Evolutionary conservation across 2,113 vertebrate species (phyloP).

Genomic region (Lagopus leucura): DNA sequence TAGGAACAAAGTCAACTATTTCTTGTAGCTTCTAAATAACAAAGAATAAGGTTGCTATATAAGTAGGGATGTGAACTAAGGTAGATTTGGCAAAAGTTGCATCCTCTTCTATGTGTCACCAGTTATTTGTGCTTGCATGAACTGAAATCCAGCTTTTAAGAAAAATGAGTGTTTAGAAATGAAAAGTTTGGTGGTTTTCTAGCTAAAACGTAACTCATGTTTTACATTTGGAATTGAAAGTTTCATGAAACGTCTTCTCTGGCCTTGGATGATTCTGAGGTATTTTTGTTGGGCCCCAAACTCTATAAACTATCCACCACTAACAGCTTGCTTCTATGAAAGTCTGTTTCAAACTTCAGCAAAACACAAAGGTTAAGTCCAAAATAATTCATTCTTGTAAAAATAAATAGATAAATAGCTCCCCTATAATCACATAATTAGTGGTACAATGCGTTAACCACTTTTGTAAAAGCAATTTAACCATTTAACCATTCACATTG

Average conservation of each 20-base stretch:
- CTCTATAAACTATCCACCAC: slow-evolving; percentile 65
- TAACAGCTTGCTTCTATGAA: slow-evolving; percentile 62
- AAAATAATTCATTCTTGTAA: slow-evolving; percentile 67
- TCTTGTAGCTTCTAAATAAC: neutral
- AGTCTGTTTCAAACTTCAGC: slow-evolving; percentile 41
- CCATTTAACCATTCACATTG: slow-evolving; percentile 29
- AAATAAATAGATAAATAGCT: slow-evolving; percentile 70
- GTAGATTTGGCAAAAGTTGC: neutral
- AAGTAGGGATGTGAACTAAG: neutral
- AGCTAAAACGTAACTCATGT: neutral
- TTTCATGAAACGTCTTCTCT: slow-evolving; percentile 54
- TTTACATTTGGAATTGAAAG: slow-evolving; percentile 25
- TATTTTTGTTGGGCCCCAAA: slow-evolving; percentile 72
- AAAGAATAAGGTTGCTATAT: neutral
- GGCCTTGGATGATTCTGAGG: slow-evolving; percentile 54
- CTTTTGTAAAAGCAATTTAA: slow-evolving; percentile 67
- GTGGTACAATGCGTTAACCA: slow-evolving; percentile 63
- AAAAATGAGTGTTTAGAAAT: neutral
- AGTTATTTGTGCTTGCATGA: neutral
- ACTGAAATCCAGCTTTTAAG: slow-evolving; percentile 1
- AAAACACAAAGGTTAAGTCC: slow-evolving; percentile 62
- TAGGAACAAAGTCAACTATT: neutral
- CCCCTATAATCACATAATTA: slow-evolving; percentile 43
- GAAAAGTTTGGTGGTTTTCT: slow-evolving; percentile 16
- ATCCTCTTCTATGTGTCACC: neutral